Conservation (phyloP, 2,888 invertebrate species). For the Archips crataeganus region DNA sequence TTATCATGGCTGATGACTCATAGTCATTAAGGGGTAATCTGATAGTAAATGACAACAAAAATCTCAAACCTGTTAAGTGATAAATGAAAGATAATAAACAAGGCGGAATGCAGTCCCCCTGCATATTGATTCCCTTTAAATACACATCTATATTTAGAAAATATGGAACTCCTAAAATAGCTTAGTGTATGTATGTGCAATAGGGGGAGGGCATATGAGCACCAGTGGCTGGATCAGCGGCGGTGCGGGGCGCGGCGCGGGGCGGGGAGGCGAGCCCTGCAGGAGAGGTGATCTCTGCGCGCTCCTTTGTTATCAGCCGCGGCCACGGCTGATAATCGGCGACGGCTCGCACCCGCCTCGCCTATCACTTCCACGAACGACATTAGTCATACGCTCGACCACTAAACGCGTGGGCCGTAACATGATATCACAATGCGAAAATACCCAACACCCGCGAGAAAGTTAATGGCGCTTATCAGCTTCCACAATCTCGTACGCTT, state of each 20-base stretch:
- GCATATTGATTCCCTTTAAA: constrained; percentile 73
- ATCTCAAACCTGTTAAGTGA: constrained; percentile 32
- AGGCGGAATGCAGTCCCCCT: constrained; percentile 69
- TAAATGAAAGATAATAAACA: constrained; percentile 54
- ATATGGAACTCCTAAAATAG: constrained; percentile 83
- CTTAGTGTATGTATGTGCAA: constrained; percentile 51
- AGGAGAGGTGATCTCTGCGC: constrained; percentile 56
- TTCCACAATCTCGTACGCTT: constrained; percentile 85
- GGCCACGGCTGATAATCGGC: constrained; percentile 66
- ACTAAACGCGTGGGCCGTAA: constrained; percentile 85
- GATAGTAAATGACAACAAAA: constrained; percentile 63
- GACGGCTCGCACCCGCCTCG: constrained; percentile 70
- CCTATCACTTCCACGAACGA: constrained; percentile 83
- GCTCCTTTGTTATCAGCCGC: constrained; percentile 84
- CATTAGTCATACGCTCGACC: constrained; percentile 84
- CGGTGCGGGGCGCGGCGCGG: constrained; percentile 50
- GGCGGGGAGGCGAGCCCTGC: constrained; percentile 42
- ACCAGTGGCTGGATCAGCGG: constrained; percentile 49
- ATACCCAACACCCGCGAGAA: constrained; percentile 87
- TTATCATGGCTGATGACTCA: constrained; percentile 82
- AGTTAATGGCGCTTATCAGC: constrained; percentile 87
- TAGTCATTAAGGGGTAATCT: constrained; percentile 71
- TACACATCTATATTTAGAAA: constrained; percentile 81
- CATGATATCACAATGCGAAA: constrained; percentile 87
- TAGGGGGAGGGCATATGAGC: constrained; percentile 56